Evolutionary conservation across 2,888 invertebrate genomes (phyloP).

Genomic region (Protula sp.): DNA sequence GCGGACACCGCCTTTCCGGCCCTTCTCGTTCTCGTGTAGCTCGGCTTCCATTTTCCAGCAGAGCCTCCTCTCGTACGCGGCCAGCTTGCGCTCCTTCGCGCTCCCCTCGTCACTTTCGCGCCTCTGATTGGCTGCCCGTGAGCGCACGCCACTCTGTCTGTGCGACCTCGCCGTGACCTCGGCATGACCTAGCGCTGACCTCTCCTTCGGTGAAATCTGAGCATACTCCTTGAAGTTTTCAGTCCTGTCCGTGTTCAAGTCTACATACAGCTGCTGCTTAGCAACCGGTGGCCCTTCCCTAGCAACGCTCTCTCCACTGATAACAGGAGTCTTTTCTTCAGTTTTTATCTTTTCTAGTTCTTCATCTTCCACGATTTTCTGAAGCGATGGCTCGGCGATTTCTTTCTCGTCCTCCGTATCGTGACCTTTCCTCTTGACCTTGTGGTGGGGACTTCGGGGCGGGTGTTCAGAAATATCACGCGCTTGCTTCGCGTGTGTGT

Average conservation of each 20-base stretch:
- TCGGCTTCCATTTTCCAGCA: neutral
- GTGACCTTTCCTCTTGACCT: neutral
- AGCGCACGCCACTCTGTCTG: neutral
- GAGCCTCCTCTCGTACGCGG: neutral
- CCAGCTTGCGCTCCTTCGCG: neutral
- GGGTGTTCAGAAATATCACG: too few species aligned
- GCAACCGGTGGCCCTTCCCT: too few species aligned
- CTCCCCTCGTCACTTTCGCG: neutral
- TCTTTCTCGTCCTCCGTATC: slow-evolving; percentile 21
- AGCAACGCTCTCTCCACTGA: too few species aligned
- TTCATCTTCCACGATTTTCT: slow-evolving; percentile 19
- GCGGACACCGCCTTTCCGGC: neutral
- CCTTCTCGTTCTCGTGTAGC: neutral
- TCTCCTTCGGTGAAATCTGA: neutral
- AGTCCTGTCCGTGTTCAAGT: neutral
- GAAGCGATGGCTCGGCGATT: slow-evolving; percentile 16
- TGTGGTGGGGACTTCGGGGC: neutral
- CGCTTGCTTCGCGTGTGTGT: too few species aligned
- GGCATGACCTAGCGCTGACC: too few species aligned
- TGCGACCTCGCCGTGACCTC: neutral
- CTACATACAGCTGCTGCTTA: too few species aligned
- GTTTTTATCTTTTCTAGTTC: slow-evolving; percentile 12
- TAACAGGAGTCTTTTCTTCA: neutral
- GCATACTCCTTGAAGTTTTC: slow-evolving; percentile 3
- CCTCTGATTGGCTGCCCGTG: neutral